Evolutionary conservation across 2,113 vertebrate species (phyloP), one percentile per base, ranked within the genome.

Genomic region (Dendropsophus ebraccatus): DNA sequence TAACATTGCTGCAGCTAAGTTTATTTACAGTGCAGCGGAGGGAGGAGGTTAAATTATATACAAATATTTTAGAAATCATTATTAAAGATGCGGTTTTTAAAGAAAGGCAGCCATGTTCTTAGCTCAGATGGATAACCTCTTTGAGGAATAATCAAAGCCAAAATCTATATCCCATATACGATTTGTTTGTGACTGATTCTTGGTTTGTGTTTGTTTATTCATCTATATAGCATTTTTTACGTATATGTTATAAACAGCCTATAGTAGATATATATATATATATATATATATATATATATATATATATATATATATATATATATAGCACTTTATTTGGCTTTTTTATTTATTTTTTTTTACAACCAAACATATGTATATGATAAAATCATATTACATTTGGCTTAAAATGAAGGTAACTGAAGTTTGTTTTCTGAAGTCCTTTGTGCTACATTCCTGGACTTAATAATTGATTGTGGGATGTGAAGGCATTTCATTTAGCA

Each of bases 391-490:
- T 45, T 65, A 50, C 23, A 32, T 70, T 54, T 60, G 16, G n/a
- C 75, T 75, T 52, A 54, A 21, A 56, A 9, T 14, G 13, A 62
- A 82, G 81, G 65, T 35, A 56, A 56, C 72, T 28, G 49, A 13
- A 60, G 69, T 17, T 14, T 23, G 17, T 70, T 78, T 81, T 70
- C 56, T 14, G 7, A 19, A 85, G 89, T 84, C 88, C 88, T 88
- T 79, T 83, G 60, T 81, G 85, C 86, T 86, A 87, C 86, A 88
- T 88, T 89, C 89, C 85, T 87, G 69, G 84, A 89, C 81, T 88
- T 90, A 91, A 80, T 88, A 88, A 89, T 19, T 90, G 89, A 90
- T 88, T 69, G 87, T 45, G 85, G 84, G 82, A 70, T 87, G 28
- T 79, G 87, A 88, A 0, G 72, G 88, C 83, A 54, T 87, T 87